phyloP scores from a whole-genome alignment of 2,888 invertebrate genomes.

The Caprella mutica region DNA sequence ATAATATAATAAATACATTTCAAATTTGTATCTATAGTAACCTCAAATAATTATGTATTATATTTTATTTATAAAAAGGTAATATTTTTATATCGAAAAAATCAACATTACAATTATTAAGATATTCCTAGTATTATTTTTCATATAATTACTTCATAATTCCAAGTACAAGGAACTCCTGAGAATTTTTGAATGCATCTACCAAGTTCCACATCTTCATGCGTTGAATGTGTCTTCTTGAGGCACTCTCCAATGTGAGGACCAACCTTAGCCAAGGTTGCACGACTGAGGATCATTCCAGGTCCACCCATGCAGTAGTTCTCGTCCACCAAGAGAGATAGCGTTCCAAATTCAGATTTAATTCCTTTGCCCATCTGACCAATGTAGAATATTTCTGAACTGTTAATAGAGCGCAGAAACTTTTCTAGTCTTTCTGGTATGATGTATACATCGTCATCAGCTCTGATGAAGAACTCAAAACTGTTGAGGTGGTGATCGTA shows the following conservation, averaged over 20 bases:
- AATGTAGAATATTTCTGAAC: constrained; percentile 74
- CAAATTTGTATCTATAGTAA: background rate
- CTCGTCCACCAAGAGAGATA: constrained; percentile 46
- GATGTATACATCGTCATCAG: constrained; percentile 96
- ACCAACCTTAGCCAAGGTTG: constrained; percentile 68
- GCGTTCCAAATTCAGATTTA: constrained; percentile 52
- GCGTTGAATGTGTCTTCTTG: constrained; percentile 81
- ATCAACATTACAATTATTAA: background rate
- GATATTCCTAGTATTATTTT: no score
- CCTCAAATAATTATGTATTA: background rate
- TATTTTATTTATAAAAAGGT: background rate
- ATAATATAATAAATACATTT: background rate
- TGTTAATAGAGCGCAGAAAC: constrained; percentile 76
- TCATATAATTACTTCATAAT: constrained; percentile 67
- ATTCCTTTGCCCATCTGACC: constrained; percentile 56
- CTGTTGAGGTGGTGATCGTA: constrained; percentile 74
- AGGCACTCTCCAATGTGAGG: constrained; percentile 87
- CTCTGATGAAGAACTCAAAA: constrained; percentile 91
- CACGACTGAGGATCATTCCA: constrained; percentile 79
- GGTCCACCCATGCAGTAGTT: constrained; percentile 99
- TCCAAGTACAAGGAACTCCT: constrained; percentile 94
- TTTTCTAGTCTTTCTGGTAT: constrained; percentile 68
- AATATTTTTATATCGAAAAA: no score
- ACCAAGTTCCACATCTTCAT: constrained; percentile 97
- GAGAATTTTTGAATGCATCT: constrained; percentile 88